These are phyloP conservation scores for Tychaedon coryphoeus DNA, from an alignment of 2,113 vertebrate genomes.

Conservation along the genomic window DNA sequence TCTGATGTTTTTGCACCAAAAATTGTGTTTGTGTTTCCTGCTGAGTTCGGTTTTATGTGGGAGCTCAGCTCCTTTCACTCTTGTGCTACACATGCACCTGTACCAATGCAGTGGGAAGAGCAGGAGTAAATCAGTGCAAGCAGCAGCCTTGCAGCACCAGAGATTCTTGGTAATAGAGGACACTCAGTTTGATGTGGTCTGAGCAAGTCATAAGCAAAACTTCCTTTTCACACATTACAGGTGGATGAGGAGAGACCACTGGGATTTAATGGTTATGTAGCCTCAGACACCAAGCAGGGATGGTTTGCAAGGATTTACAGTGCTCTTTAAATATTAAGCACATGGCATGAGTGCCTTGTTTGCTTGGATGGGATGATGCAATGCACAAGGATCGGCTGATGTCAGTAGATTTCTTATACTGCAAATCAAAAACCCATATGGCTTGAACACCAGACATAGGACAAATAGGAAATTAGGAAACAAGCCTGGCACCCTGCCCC, in stretches of 20 bases:
- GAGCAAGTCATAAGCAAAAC: background rate
- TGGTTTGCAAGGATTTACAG: background rate
- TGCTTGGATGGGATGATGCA: conserved; percentile 26
- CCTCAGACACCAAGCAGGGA: background rate
- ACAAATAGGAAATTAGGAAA: background rate
- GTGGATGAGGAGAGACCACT: background rate
- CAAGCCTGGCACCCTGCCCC: background rate
- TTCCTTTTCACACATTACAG: background rate
- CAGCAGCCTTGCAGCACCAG: background rate
- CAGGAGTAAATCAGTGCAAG: background rate
- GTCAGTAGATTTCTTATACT: background rate
- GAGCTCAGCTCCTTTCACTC: background rate
- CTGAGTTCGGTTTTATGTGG: background rate
- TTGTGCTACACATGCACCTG: rapidly evolving
- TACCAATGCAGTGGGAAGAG: background rate
- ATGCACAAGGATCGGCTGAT: conserved; percentile 10
- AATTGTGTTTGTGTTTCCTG: background rate
- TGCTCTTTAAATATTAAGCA: conserved; percentile 25
- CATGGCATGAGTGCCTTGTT: background rate
- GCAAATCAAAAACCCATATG: background rate
- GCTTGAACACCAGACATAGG: background rate
- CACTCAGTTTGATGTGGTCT: background rate
- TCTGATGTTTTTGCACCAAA: background rate
- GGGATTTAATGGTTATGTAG: background rate
- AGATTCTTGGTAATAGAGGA: background rate